A percentile compares a stretch with the other conserved stretches of the same genome.
phyloP scores from a whole-genome alignment of 2,113 vertebrate genomes.

The Archocentrus centrarchus region DNA sequence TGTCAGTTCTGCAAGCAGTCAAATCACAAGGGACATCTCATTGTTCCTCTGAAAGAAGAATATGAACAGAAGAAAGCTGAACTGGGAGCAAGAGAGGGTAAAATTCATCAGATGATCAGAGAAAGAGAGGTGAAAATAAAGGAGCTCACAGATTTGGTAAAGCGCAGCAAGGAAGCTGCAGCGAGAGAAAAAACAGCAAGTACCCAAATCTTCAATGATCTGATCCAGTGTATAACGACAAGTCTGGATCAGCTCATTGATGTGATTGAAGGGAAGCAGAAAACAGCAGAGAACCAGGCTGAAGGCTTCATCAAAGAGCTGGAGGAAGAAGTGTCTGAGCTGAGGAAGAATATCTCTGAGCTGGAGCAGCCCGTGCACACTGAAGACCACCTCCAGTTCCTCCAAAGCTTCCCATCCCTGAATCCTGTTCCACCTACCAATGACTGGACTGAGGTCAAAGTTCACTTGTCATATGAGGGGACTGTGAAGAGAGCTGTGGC shows the following conservation, averaged over 20 bases:
- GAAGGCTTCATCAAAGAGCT: neutral
- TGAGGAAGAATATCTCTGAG: neutral
- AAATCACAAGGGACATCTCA: neutral
- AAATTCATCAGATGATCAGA: slow-evolving; percentile 12
- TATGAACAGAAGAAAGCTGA: neutral
- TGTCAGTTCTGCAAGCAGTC: neutral
- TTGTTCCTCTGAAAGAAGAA: neutral
- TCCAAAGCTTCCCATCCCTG: neutral
- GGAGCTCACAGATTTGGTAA: neutral
- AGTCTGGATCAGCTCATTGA: neutral
- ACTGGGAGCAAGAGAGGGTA: neutral
- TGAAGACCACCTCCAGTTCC: slow-evolving; percentile 10
- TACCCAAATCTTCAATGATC: neutral
- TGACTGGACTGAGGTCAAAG: neutral
- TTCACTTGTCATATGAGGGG: neutral
- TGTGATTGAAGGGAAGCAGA: neutral
- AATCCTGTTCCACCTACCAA: neutral
- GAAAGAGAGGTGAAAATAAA: neutral
- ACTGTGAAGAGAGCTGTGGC: neutral
- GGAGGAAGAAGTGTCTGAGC: slow-evolving; percentile 5
- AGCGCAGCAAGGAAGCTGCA: neutral
- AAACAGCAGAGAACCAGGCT: neutral
- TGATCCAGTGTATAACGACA: neutral
- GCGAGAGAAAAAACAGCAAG: neutral
- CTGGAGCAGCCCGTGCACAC: neutral